phyloP scores from a whole-genome alignment of 2,797 vertebrate species.

The Pelobates cultripes region DNA sequence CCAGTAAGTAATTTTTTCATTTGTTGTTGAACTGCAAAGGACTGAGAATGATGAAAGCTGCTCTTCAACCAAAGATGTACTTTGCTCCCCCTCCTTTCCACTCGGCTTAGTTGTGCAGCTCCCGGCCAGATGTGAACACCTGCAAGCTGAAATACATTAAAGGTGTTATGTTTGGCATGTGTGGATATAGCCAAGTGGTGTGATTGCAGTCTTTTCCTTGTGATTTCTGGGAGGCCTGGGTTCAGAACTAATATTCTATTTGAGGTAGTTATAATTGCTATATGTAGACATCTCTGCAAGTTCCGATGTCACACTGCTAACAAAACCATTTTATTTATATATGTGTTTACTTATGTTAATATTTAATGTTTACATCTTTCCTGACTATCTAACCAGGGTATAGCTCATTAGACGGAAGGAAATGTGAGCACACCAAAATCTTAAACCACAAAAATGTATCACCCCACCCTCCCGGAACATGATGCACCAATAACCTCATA shows the following conservation, averaged over 20 bases:
- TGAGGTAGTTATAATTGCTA: background rate
- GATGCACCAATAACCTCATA: no score
- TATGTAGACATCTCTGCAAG: background rate
- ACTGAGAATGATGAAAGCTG: background rate
- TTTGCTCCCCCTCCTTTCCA: background rate
- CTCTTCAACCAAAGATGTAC: background rate
- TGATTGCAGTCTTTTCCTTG: background rate
- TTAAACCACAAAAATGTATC: no score
- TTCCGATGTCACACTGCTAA: no score
- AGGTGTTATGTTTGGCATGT: constrained; percentile 66
- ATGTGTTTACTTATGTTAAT: no score
- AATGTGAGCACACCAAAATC: no score
- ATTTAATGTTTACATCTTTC: no score
- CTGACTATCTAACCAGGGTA: no score
- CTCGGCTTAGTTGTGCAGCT: constrained; percentile 27
- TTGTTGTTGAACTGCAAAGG: background rate
- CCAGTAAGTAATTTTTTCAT: background rate
- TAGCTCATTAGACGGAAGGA: no score
- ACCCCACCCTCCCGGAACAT: no score
- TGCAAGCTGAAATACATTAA: constrained; percentile 58
- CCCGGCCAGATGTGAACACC: constrained; percentile 67
- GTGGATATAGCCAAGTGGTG: background rate
- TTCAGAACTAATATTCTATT: background rate
- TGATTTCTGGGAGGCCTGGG: background rate
- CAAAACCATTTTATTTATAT: no score